A percentile compares a stretch with the other conserved stretches of the same genome.
Evolutionary conservation across 1,140 invertebrate species (phyloP).

Genomic region (Aradophagus sp.): DNA sequence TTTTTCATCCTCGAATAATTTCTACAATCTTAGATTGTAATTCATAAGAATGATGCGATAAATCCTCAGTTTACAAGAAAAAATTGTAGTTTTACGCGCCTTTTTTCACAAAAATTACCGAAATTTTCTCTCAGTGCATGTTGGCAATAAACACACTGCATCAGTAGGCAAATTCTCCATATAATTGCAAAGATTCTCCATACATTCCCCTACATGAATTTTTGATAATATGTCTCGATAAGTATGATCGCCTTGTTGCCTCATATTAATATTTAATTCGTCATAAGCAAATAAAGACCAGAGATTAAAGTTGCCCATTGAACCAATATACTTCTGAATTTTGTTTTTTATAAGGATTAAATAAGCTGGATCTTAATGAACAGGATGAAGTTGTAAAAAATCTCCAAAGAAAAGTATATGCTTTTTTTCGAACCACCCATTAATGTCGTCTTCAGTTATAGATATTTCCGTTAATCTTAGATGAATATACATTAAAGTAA

Average conservation of each 20-base stretch:
- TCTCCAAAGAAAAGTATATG: slow-evolving; percentile 5
- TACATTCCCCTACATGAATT: slow-evolving; percentile 29
- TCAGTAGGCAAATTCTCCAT: slow-evolving; percentile 44
- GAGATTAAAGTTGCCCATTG: not conserved
- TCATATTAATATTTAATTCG: slow-evolving; percentile 39
- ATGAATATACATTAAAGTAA: slow-evolving; percentile 54
- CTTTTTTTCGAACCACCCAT: slow-evolving; percentile 18
- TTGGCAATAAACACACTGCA: slow-evolving; percentile 55
- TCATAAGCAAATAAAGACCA: slow-evolving; percentile 22
- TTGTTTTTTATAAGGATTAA: not conserved
- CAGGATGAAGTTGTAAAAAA: slow-evolving; percentile 12
- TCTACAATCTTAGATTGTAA: too few relatives aligned
- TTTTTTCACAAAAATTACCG: too few relatives aligned
- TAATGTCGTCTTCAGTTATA: not conserved
- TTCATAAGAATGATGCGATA: too few relatives aligned
- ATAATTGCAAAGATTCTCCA: slow-evolving; percentile 52
- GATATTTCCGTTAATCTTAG: slow-evolving; percentile 8
- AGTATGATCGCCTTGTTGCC: slow-evolving; percentile 16
- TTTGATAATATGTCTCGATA: slow-evolving; percentile 31
- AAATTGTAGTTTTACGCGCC: too few relatives aligned
- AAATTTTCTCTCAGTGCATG: too few relatives aligned
- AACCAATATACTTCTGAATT: not conserved
- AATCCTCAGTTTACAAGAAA: too few relatives aligned
- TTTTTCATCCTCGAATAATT: too few relatives aligned
- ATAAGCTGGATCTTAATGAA: not conserved